Evolutionary conservation across 2,113 vertebrate genomes (phyloP), one percentile per base, ranked within the genome.

Genomic region (Gallinago paraguaiae): DNA sequence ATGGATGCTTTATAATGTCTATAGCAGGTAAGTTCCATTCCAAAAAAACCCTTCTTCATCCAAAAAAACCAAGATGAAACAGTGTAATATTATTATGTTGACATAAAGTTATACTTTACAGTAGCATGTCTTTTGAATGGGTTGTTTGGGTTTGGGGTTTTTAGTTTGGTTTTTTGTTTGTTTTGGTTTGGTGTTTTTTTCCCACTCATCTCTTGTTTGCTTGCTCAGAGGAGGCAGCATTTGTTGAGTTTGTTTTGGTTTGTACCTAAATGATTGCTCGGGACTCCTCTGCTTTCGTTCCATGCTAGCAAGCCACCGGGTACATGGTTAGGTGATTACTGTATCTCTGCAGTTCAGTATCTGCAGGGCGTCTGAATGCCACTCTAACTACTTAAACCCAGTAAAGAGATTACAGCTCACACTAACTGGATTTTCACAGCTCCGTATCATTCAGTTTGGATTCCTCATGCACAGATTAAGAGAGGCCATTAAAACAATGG

Each of bases 401-500:
- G 98, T 99, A 99, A 99, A 99, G 98, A 99, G 99, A 99, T 99
- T 99, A 99, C 99, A 99, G 99, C 98, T 98, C 98, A 97, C 98
- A 97, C 98, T 99, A 99, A 99, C 98, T 98, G 99, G 99, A 99
- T 99, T 99, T 99, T 98, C 99, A 99, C 99, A 99, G 99, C 98
- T 98, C 99, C 93, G 94, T 98, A 99, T 98, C 98, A 95, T 98
- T 98, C 98, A 28, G 96, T 98, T 97, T 94, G 98, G 98, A 98
- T 99, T 99, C 98, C 98, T 99, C 98, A 98, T 97, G 97, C 98
- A 81, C 98, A 97, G 98, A 99, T 99, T 99, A 99, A 98, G 97
- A 97, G 96, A 96, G 98, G 97, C 98, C 98, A 98, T 94, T 96
- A 97, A 97, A 93, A 98, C 97, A 98, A 97, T 85, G 95, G 93